A percentile compares a stretch with the other conserved stretches of the same genome.
Conservation (phyloP, 92 coral and sea anemone species). For the Micromussa lordhowensis region DNA sequence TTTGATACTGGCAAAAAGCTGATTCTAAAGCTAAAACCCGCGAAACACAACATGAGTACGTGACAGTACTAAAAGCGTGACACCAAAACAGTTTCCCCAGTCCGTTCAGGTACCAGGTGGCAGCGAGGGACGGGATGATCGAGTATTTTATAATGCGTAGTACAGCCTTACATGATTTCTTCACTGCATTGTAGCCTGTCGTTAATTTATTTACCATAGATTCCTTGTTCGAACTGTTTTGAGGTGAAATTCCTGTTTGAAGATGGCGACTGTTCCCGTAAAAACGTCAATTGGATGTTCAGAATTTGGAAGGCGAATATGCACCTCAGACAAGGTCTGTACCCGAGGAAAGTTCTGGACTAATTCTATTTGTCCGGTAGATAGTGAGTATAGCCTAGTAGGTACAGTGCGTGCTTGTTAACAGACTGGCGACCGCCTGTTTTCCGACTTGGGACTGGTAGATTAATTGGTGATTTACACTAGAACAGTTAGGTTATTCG, state of each 20-base stretch:
- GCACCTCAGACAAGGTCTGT: conserved; percentile 65
- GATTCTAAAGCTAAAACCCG: neutral
- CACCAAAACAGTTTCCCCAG: neutral
- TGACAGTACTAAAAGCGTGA: neutral
- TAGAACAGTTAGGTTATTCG: no score
- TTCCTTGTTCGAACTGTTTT: neutral
- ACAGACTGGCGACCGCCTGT: no score
- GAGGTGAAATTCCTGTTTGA: neutral
- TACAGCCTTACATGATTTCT: neutral
- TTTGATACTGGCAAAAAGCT: neutral
- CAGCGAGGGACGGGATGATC: no score
- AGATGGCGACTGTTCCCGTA: conserved; percentile 41
- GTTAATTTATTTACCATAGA: neutral
- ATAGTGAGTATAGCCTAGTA: no score
- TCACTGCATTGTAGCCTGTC: neutral
- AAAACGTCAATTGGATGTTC: conserved; percentile 79
- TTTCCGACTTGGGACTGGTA: no score
- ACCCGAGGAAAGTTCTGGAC: no score
- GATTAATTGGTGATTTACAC: no score
- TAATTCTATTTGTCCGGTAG: no score
- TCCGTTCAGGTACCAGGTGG: neutral
- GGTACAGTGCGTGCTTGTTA: no score
- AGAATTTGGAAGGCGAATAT: conserved; percentile 82
- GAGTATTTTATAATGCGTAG: no score
- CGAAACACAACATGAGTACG: conserved; percentile 25